Percentiles rank a stretch among this genome's conserved stretches.
Evolutionary conservation across 2,888 invertebrate species (phyloP).

Genomic region (Coecobrya sp.): DNA sequence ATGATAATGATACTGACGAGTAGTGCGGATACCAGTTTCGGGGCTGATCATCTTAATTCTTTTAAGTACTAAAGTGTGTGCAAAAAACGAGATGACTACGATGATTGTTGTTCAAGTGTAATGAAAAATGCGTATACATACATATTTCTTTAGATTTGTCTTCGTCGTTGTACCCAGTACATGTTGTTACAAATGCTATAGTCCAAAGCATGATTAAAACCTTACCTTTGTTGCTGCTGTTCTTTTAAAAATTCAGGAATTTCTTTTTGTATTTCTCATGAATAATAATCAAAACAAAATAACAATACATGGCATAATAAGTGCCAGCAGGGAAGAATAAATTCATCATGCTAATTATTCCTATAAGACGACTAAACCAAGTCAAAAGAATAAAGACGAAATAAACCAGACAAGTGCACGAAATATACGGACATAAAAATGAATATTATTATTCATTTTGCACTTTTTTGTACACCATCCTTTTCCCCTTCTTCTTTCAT

Average conservation of each 20-base stretch:
- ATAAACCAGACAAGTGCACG: not conserved
- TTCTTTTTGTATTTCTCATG: conserved; percentile 59
- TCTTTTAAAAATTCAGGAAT: not conserved
- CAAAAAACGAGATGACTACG: not conserved
- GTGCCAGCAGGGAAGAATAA: conserved; percentile 79
- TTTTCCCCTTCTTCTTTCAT: conserved; percentile 26
- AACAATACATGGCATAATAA: conserved; percentile 63
- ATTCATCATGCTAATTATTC: conserved; percentile 79
- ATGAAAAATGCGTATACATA: not conserved
- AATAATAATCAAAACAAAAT: conserved; percentile 80
- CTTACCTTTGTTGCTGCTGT: not conserved
- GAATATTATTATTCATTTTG: conserved; percentile 63
- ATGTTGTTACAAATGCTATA: not conserved
- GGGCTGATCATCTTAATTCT: not conserved
- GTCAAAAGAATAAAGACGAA: not conserved
- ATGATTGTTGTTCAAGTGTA: not conserved
- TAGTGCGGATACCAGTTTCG: conserved; percentile 15
- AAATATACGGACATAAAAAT: conserved; percentile 1
- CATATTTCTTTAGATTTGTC: not conserved
- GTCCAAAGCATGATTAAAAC: not conserved
- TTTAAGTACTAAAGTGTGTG: not conserved
- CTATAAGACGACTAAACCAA: not conserved
- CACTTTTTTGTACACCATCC: conserved; percentile 10
- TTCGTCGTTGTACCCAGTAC: not conserved
- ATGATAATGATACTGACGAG: conserved; percentile 27